These are phyloP conservation scores for Exephanes ischioxanthus DNA, from an alignment of 2,888 invertebrate species.

Conservation along the genomic window DNA sequence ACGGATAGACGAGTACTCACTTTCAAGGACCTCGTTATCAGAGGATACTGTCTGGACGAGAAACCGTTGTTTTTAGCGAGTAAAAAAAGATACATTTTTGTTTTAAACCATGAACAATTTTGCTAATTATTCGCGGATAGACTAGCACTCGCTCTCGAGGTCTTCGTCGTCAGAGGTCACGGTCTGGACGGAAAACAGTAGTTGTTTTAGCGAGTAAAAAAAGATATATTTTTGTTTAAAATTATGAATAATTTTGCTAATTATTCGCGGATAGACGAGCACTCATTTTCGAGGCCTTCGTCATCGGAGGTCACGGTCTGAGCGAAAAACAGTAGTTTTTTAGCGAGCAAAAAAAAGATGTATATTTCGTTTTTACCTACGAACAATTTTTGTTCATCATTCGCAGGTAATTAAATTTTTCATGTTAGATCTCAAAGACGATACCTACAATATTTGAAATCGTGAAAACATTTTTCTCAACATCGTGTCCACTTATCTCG, in stretches of 20 bases:
- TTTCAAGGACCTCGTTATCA: slow-evolving; percentile 61
- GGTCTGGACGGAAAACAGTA: slow-evolving; percentile 35
- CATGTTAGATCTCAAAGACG: too few relatives aligned
- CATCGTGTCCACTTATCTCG: slow-evolving; percentile 47
- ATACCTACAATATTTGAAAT: background rate
- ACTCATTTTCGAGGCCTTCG: slow-evolving; percentile 60
- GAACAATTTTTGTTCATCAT: background rate
- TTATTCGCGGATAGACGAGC: slow-evolving; percentile 54
- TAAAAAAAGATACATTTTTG: too few relatives aligned
- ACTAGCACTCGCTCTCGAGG: slow-evolving; percentile 57
- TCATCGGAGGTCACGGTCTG: slow-evolving; percentile 50
- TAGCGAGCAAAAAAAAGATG: background rate
- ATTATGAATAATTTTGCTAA: too few relatives aligned
- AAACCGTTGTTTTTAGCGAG: background rate
- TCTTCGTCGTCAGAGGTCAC: slow-evolving; percentile 53
- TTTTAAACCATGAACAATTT: too few relatives aligned
- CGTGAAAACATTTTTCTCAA: slow-evolving; percentile 7
- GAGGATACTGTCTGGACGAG: slow-evolving; percentile 37
- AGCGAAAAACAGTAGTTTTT: slow-evolving; percentile 20
- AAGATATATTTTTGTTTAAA: too few relatives aligned
- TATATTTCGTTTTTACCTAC: too few relatives aligned
- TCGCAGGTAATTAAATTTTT: slow-evolving; percentile 6
- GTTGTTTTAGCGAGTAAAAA: background rate
- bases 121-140: slow-evolving; percentile 39
- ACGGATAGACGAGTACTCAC: slow-evolving; percentile 55